Evolutionary conservation across 1,140 invertebrate species (phyloP).

Genomic region (Lepidostoma basale): DNA sequence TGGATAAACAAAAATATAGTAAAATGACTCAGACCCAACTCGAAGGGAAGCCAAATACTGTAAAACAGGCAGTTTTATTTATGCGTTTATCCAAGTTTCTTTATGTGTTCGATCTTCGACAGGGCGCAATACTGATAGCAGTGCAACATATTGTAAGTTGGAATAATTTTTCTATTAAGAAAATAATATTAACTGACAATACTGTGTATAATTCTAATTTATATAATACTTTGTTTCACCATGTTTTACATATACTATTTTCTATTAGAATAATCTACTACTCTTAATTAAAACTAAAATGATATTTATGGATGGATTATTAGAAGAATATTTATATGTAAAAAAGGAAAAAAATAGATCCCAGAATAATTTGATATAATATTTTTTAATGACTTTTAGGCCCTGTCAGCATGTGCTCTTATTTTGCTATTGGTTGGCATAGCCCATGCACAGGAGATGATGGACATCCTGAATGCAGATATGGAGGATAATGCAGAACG

Average conservation of each 20-base stretch:
- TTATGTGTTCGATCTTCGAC: conserved; percentile 42
- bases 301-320: no score
- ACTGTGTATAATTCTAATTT: no score
- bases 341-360: no score
- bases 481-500: conserved; percentile 45
- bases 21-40: conserved; percentile 35
- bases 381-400: no score
- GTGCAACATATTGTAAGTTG: conserved; percentile 44
- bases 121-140: conserved; percentile 42
- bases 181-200: no score
- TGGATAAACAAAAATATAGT: background rate
- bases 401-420: conserved; percentile 40
- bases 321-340: no score
- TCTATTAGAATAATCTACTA: no score
- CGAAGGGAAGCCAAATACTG: conserved; percentile 16
- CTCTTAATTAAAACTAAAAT: no score
- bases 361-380: no score
- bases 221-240: no score
- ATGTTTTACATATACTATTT: no score
- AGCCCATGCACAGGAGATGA: conserved; percentile 43
- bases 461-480: conserved; percentile 44
- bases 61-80: conserved; percentile 10
- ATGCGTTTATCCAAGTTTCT: conserved; percentile 39
- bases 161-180: background rate
- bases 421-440: conserved; percentile 42